Conservation (phyloP, 1,140 invertebrate genomes). For the Aradophagus sp. region DNA sequence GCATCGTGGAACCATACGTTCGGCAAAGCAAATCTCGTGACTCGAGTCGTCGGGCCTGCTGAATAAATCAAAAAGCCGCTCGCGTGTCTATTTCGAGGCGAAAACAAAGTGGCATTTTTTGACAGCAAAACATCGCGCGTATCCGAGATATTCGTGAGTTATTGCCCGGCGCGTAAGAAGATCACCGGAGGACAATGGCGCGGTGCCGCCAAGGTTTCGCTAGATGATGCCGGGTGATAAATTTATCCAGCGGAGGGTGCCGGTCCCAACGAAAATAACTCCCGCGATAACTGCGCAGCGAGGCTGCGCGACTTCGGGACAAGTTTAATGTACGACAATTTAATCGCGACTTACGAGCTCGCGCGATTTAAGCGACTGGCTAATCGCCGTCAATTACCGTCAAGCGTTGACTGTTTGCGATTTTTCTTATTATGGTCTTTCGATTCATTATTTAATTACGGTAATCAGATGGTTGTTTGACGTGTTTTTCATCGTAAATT, state of each 20-base stretch:
- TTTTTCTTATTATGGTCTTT: too few relatives aligned
- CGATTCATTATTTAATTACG: too few relatives aligned
- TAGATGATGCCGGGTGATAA: constrained; percentile 48
- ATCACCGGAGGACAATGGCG: constrained; percentile 41
- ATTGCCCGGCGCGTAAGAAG: constrained; percentile 29
- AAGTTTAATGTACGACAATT: constrained; percentile 42
- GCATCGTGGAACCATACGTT: too few relatives aligned
- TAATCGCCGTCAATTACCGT: constrained; percentile 22
- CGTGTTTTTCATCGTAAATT: too few relatives aligned
- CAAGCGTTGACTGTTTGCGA: too few relatives aligned
- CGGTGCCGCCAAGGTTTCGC: constrained; percentile 25
- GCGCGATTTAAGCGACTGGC: constrained; percentile 9
- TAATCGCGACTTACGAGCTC: constrained; percentile 25
- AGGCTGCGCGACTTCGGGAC: constrained; percentile 26
- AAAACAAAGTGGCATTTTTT: constrained; percentile 33
- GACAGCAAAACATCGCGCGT: constrained; percentile 28
- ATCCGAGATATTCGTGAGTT: constrained; percentile 25
- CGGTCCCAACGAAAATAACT: constrained; percentile 46
- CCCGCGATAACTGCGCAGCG: constrained; percentile 15
- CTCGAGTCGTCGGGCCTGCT: constrained; percentile 9
- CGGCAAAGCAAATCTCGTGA: too few relatives aligned
- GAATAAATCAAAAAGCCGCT: constrained; percentile 29
- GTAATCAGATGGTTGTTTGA: too few relatives aligned
- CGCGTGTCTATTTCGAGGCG: constrained; percentile 16
- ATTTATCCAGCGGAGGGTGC: constrained; percentile 48